Percentiles rank a stretch among this genome's conserved stretches.
These are phyloP conservation scores for Scelioninae gen. 1 DNA, from an alignment of 2,888 invertebrate genomes.

Conservation along the genomic window DNA sequence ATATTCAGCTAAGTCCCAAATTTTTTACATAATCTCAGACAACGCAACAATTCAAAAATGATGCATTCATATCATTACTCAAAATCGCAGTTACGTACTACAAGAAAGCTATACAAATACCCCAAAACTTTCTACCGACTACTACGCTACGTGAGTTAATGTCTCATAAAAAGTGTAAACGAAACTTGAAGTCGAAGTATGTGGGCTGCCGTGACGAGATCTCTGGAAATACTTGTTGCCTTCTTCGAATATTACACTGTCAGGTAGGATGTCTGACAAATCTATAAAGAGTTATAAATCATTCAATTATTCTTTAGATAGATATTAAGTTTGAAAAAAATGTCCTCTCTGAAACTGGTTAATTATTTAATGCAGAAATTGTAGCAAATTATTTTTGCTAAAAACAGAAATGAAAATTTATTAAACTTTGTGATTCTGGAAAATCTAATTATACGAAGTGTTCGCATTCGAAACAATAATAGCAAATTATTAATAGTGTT, in stretches of 20 bases:
- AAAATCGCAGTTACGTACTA: constrained; percentile 35
- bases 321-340: no score
- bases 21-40: background rate
- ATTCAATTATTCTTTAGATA: no score
- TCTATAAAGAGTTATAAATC: background rate
- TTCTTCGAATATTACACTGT: constrained; percentile 93
- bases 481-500: no score
- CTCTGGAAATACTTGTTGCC: constrained; percentile 91
- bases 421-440: no score
- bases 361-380: no score
- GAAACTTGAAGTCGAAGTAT: constrained; percentile 82
- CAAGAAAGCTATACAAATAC: constrained; percentile 20
- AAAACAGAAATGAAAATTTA: no score
- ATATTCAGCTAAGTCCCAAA: background rate
- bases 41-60: constrained; percentile 21
- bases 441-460: no score
- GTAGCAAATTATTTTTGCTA: no score
- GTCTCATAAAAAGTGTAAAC: constrained; percentile 40
- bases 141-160: constrained; percentile 43
- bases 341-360: no score
- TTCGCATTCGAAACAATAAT: no score
- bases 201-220: constrained; percentile 93
- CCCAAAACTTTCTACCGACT: constrained; percentile 36
- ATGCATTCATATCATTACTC: constrained; percentile 15
- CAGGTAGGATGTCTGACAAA: constrained; percentile 85